A percentile compares a stretch with the other conserved stretches of the same genome.
These are phyloP conservation scores for Craseonycteris thonglongyai DNA, from an alignment of 2,113 vertebrate species.

Conservation along the genomic window DNA sequence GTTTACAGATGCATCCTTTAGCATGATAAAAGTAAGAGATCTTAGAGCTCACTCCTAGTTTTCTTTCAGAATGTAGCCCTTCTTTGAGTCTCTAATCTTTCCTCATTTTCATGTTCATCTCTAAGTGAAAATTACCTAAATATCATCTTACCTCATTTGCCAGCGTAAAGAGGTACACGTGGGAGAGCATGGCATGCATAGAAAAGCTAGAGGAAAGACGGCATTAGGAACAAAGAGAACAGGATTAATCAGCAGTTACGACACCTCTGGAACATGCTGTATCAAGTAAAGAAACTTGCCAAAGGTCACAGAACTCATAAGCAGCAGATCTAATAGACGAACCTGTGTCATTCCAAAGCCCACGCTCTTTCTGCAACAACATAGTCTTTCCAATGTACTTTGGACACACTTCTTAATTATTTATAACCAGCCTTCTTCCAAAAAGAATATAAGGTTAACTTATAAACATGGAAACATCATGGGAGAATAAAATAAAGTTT, in stretches of 20 bases:
- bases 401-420: not conserved
- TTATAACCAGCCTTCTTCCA: not conserved
- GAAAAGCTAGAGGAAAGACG: not conserved
- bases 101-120: not conserved
- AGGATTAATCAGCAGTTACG: not conserved
- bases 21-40: not conserved
- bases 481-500: not conserved
- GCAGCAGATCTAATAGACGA: not conserved
- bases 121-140: not conserved
- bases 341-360: not conserved
- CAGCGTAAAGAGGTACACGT: not conserved
- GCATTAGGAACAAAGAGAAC: not conserved
- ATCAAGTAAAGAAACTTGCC: not conserved
- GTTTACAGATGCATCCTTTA: not conserved
- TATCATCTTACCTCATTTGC: not conserved
- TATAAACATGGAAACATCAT: not conserved
- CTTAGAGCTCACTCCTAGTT: not conserved
- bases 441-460: not conserved
- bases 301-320: not conserved
- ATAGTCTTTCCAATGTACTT: not conserved
- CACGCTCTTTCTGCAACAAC: not conserved
- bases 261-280: not conserved
- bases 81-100: not conserved
- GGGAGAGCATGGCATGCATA: not conserved
- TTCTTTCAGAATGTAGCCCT: not conserved